Conservation (phyloP, 2,113 vertebrate genomes). For the Setophaga petechia region DNA sequence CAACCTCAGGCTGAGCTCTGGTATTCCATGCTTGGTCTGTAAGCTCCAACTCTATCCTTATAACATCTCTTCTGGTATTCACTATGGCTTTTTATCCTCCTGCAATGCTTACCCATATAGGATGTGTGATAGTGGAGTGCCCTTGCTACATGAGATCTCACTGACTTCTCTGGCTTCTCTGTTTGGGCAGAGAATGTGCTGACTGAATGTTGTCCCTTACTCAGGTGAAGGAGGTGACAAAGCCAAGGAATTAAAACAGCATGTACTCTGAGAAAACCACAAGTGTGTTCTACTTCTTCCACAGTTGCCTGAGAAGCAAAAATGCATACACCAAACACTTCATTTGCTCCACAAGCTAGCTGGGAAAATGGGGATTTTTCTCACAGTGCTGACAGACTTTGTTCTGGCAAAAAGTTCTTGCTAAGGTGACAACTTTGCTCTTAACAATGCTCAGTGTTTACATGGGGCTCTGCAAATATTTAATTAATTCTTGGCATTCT, state of each 20-base stretch:
- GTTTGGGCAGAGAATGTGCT: not conserved
- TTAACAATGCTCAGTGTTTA: constrained; percentile 29
- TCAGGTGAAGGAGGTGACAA: not conserved
- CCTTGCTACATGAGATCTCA: not conserved
- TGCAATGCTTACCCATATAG: not conserved
- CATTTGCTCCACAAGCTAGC: not conserved
- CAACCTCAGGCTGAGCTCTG: not conserved
- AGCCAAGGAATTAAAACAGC: not conserved
- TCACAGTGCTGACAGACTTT: not conserved
- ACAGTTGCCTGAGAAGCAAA: not conserved
- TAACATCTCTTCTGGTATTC: not conserved
- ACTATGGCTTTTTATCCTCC: not conserved
- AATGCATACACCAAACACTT: not conserved
- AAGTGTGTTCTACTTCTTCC: not conserved
- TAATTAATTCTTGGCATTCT: constrained; percentile 13
- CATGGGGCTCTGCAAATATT: constrained; percentile 27
- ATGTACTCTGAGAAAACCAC: not conserved
- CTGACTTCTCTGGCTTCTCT: not conserved
- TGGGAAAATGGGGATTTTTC: not conserved
- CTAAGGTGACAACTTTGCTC: not conserved
- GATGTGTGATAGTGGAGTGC: fast-evolving
- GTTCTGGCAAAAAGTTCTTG: not conserved
- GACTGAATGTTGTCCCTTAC: not conserved
- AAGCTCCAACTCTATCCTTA: not conserved
- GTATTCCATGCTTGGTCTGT: not conserved